phyloP scores from a whole-genome alignment of 2,888 invertebrate species.

The Cremastinae sp. region DNA sequence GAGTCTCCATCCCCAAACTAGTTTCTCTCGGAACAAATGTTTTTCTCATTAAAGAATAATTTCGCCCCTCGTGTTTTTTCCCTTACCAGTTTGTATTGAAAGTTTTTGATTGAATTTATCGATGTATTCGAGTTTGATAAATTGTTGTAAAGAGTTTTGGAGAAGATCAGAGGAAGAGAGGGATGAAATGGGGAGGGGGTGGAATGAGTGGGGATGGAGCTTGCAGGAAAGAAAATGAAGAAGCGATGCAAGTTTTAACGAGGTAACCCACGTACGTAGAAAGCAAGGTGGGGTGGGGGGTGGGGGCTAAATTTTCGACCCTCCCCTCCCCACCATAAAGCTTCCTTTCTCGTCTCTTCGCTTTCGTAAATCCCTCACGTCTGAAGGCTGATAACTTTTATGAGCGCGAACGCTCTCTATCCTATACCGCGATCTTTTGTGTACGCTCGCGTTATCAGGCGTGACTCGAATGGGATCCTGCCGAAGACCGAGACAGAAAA shows the following conservation, averaged over 20 bases:
- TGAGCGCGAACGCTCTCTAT: constrained; percentile 58
- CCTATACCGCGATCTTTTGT: constrained; percentile 63
- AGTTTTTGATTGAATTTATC: too few relatives aligned
- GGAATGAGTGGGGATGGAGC: constrained; percentile 43
- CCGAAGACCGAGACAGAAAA: constrained; percentile 27
- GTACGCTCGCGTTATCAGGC: constrained; percentile 61
- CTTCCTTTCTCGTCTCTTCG: constrained; percentile 12
- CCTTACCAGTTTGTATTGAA: too few relatives aligned
- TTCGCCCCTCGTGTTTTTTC: too few relatives aligned
- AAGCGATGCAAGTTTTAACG: constrained; percentile 65
- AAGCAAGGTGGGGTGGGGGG: constrained; percentile 8
- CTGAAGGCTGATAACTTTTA: constrained; percentile 65
- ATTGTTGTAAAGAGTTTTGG: constrained; percentile 59
- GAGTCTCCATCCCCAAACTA: too few relatives aligned
- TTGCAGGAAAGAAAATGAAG: constrained; percentile 33
- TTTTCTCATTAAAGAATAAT: too few relatives aligned
- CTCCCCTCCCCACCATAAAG: constrained; percentile 13
- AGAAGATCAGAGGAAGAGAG: constrained; percentile 5
- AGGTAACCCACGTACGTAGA: constrained; percentile 56
- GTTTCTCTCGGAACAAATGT: too few relatives aligned
- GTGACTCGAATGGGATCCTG: constrained; percentile 52
- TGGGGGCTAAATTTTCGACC: constrained; percentile 45
- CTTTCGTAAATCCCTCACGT: constrained; percentile 66
- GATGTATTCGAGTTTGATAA: constrained; percentile 45
- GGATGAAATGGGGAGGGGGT: not conserved